Percentiles rank a stretch among this genome's conserved stretches.
These are phyloP conservation scores for Characodon lateralis DNA, from an alignment of 2,797 vertebrate genomes.

Conservation along the genomic window DNA sequence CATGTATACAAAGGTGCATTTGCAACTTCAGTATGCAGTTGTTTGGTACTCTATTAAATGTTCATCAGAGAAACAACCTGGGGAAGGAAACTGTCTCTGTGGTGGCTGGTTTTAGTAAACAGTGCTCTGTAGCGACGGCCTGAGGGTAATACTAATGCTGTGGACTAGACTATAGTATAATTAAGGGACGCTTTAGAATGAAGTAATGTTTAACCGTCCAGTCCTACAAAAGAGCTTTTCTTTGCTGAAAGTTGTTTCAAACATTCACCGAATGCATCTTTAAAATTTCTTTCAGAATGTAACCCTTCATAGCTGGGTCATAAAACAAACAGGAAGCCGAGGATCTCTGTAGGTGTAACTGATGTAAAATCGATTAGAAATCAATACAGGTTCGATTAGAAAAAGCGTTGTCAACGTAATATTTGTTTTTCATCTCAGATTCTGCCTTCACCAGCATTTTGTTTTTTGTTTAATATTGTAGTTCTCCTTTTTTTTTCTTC, in stretches of 20 bases:
- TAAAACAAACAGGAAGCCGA: slow-evolving; percentile 14
- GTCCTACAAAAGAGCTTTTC: too few species aligned
- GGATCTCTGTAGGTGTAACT: slow-evolving; percentile 9
- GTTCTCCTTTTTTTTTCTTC: not conserved
- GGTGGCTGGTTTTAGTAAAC: too few species aligned
- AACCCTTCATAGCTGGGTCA: slow-evolving; percentile 8
- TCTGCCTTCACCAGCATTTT: not conserved
- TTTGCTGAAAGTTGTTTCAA: not conserved
- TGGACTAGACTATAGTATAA: too few species aligned
- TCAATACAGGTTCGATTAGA: slow-evolving; percentile 26
- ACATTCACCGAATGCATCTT: slow-evolving; percentile 3
- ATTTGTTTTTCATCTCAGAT: not conserved
- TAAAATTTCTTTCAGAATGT: not conserved
- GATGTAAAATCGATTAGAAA: slow-evolving; percentile 6
- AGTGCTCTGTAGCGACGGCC: too few species aligned
- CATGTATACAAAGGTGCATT: too few species aligned
- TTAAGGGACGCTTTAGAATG: too few species aligned
- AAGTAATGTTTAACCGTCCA: not conserved
- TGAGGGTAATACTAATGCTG: too few species aligned
- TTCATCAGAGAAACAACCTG: too few species aligned
- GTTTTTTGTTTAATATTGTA: not conserved
- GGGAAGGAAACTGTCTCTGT: too few species aligned
- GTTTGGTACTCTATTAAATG: too few species aligned
- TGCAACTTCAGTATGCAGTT: too few species aligned
- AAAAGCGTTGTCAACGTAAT: not conserved